Percentiles rank a stretch among this genome's conserved stretches.
Evolutionary conservation across 2,888 invertebrate genomes (phyloP).

Genomic region (Brenthis ino): DNA sequence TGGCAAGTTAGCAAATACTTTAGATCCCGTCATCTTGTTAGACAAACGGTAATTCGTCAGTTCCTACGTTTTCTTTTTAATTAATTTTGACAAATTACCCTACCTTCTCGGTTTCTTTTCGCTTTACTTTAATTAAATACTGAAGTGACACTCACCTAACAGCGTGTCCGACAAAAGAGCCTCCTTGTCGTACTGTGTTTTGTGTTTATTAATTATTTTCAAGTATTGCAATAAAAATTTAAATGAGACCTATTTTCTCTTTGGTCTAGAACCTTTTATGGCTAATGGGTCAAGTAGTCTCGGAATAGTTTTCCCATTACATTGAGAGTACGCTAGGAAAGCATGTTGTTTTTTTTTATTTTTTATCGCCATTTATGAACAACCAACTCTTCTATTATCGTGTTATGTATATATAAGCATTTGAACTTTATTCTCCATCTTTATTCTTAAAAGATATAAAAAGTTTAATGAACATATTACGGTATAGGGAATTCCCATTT

Average conservation of each 20-base stretch:
- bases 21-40: conserved; percentile 61
- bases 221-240: conserved; percentile 38
- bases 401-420: not conserved
- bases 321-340: conserved; percentile 25
- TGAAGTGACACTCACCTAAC: conserved; percentile 73
- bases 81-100: conserved; percentile 82
- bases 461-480: too few species aligned
- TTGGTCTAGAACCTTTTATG: conserved; percentile 32
- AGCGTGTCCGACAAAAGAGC: conserved; percentile 57
- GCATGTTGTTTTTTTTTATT: conserved; percentile 4
- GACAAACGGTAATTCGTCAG: conserved; percentile 66
- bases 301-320: conserved; percentile 36
- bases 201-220: conserved; percentile 64
- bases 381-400: not conserved
- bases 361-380: conserved; percentile 14
- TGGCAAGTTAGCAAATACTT: conserved; percentile 54
- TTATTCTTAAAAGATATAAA: not conserved
- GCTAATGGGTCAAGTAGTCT: conserved; percentile 33
- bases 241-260: conserved; percentile 37
- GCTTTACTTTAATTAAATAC: conserved; percentile 79
- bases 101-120: conserved; percentile 74
- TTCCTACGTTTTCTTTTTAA: conserved; percentile 77
- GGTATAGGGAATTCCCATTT: too few species aligned
- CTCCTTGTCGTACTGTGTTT: conserved; percentile 52
- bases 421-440: not conserved